These are phyloP conservation scores for Heliconius ethilla DNA, from an alignment of 2,888 invertebrate species.

Conservation along the genomic window DNA sequence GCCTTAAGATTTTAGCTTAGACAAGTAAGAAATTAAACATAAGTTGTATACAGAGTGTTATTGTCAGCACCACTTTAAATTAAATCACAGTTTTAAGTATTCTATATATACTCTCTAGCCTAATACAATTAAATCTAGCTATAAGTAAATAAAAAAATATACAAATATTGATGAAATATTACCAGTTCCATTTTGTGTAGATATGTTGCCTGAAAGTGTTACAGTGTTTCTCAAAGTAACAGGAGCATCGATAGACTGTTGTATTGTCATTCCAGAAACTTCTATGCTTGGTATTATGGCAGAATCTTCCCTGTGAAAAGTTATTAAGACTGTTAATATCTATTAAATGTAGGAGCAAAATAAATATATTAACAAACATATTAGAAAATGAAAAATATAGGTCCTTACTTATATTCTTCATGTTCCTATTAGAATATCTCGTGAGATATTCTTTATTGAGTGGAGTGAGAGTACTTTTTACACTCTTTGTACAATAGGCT, in stretches of 20 bases:
- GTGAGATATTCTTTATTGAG: too few relatives aligned
- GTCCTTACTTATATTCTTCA: too few relatives aligned
- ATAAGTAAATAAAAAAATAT: background rate
- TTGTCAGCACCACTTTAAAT: too few relatives aligned
- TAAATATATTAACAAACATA: background rate
- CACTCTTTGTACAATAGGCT: too few relatives aligned
- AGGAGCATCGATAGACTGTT: conserved; percentile 96
- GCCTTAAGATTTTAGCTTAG: too few relatives aligned
- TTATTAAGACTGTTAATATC: background rate
- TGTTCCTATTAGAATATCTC: too few relatives aligned
- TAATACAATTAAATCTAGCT: too few relatives aligned
- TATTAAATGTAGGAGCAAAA: background rate
- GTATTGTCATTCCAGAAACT: conserved; percentile 95
- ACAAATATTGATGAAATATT: conserved; percentile 11
- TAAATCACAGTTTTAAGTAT: too few relatives aligned
- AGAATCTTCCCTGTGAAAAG: conserved; percentile 66
- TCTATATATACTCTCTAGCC: too few relatives aligned
- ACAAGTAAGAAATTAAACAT: too few relatives aligned
- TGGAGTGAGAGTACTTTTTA: too few relatives aligned
- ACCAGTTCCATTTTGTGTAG: conserved; percentile 94
- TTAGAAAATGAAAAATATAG: background rate
- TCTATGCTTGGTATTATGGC: conserved; percentile 88
- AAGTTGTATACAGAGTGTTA: too few relatives aligned
- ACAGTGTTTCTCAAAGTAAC: conserved; percentile 92
- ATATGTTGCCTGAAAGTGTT: conserved; percentile 90